Base-by-base conservation (phyloP, 2,888 invertebrate species). In the Altica lythri region DNA sequence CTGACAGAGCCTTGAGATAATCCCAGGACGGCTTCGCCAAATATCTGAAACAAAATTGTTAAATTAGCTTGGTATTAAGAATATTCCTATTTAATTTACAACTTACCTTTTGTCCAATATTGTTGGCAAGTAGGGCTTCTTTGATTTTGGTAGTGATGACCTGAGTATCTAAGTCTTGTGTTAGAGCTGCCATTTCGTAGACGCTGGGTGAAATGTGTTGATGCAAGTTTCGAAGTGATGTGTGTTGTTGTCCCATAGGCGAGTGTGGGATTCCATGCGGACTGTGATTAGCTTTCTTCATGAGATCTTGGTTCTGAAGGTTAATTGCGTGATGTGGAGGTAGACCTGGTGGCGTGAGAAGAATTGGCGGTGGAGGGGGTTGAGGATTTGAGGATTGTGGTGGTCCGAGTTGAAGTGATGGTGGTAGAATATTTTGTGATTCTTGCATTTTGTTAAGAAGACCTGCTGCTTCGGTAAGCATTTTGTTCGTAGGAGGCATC, bases 1-100 rank as follows among this genome's bases (percentile, higher is more conserved):
- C 95, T 96, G 8, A 97, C 97, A 1, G 97, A 95, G 8, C 95
- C 97, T 77, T 98, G 97, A 0, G 95, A 95, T 18, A 98, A 80
- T 0, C 96, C 97, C 9, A 99, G 81, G 2, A 99, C 96, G 0
- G 95, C 95, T 79, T 99, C 98, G 6, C 98, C 99, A 71, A 99
- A 98, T 59, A 95, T 93, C 82, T 85, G 75, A 8, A 77, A 78
- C 55, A 59, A 65, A 62, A 60, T 59, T 29, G 13, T 10, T 2
- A 4, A 14, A 42, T 19, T 32, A 27, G 19, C 27, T 16, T 12
- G 25, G 14, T 2, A 30, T 40, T 38, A 52, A 9, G n/a, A 9
- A 19, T 25, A 18, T 25, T 40, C 14, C 1, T 10, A 10, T 5
- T 2, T 38, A 12, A 9, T 2, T 16, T 5, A 38, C 12, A 32